Base-by-base conservation (phyloP, 2,888 invertebrate species). In the Rhingia campestris region DNA sequence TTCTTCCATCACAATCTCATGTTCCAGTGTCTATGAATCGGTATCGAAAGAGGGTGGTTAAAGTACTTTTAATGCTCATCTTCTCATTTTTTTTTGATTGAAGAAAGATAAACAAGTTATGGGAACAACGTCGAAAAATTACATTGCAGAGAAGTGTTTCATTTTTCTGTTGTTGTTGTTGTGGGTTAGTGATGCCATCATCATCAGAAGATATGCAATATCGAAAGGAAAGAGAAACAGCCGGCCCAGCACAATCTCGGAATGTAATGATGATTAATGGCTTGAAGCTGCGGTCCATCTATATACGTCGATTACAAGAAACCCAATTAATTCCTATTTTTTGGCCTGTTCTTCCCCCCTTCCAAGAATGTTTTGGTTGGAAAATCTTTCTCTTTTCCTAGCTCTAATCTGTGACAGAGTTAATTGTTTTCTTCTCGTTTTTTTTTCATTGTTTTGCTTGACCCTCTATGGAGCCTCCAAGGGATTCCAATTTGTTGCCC, bases 211-310 rank as follows among this genome's bases (percentile, higher is more conserved):
- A 49, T 49, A 49, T 49, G 49, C 32, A 49, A 30, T 49, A 22
- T 59, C 51, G 22, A 63, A 61, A 41, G 30, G 35, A 33, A 22
- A 35, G 59, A 58, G 35, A 22, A 39, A 22, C 41, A 45, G 58
- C 41, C 66, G 43, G 66, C 63, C 53, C 41, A 22, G 67, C 66
- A 66, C 37, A 47, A 69, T 84, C 84, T 80, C n/a, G 47, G 69
- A 75, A 66, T 84, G 80, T 84, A 84, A 84, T 80, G 84, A 84
- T 84, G 84, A 84, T 84, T 84, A 84, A 84, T 84, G 75, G 74
- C 84, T 70, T 33, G 54, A 49, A 75, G 64, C 80, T 70, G 63
- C 69, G 64, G 59, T 61, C 80, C 66, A 64, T 80, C 80, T 75
- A 70, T 22, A 22, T 61, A 66, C 49, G 70, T 74, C 80, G 80